These are phyloP conservation scores for Fundulus diaphanus DNA, from an alignment of 2,797 vertebrate genomes.

Conservation along the genomic window DNA sequence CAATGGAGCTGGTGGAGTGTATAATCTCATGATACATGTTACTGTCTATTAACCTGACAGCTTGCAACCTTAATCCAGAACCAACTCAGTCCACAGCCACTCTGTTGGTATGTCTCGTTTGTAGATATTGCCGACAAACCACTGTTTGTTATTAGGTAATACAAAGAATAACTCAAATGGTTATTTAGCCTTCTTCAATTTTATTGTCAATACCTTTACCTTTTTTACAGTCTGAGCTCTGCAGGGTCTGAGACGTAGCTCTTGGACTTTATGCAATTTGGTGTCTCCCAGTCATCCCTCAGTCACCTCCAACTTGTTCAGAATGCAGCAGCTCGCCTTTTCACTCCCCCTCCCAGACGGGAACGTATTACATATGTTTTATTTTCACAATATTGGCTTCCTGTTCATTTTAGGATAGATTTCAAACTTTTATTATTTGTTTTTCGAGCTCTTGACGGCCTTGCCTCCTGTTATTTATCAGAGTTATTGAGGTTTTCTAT, in stretches of 20 bases:
- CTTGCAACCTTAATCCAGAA: background rate
- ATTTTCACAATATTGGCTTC: too few relatives aligned
- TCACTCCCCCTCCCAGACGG: too few relatives aligned
- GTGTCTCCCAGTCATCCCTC: too few relatives aligned
- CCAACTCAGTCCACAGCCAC: background rate
- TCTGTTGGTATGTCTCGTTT: background rate
- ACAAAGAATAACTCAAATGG: background rate
- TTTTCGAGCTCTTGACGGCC: too few relatives aligned
- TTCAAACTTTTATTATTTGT: too few relatives aligned
- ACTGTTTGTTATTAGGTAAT: background rate
- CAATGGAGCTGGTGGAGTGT: background rate
- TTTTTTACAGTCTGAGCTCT: background rate
- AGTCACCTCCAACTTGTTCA: too few relatives aligned
- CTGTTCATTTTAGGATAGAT: too few relatives aligned
- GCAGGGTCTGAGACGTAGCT: background rate
- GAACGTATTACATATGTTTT: too few relatives aligned
- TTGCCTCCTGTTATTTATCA: too few relatives aligned
- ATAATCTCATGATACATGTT: background rate
- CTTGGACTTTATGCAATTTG: background rate
- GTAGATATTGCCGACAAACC: background rate
- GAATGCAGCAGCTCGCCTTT: too few relatives aligned
- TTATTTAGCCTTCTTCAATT: conserved; percentile 13
- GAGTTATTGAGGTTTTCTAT: too few relatives aligned
- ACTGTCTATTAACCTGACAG: background rate
- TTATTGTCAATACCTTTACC: background rate